A percentile compares a stretch with the other conserved stretches of the same genome.
Evolutionary conservation across 2,888 invertebrate species (phyloP).

Genomic region (Fragum sueziense): DNA sequence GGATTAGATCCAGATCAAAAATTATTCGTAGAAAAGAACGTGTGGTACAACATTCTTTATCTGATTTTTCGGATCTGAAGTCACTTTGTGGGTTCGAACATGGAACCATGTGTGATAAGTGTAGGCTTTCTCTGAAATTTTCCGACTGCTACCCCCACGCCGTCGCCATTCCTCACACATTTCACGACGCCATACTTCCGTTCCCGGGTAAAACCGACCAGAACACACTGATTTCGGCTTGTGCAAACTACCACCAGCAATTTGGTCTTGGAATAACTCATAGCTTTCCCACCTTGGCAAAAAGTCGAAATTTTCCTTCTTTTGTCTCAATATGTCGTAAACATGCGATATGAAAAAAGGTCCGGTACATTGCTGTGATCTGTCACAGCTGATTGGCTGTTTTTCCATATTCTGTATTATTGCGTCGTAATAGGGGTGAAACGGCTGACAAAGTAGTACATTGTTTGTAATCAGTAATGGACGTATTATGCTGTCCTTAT

Average conservation of each 20-base stretch:
- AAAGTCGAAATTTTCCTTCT: background rate
- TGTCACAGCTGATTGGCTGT: background rate
- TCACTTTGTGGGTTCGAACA: background rate
- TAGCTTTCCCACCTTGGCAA: background rate
- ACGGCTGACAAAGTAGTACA: background rate
- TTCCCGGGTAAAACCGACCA: background rate
- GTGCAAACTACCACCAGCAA: background rate
- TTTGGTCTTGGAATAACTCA: background rate
- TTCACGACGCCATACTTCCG: background rate
- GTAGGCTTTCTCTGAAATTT: background rate
- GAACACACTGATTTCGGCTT: background rate
- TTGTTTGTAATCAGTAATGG: background rate
- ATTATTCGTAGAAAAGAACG: background rate
- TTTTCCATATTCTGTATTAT: background rate
- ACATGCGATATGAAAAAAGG: background rate
- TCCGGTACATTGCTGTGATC: background rate
- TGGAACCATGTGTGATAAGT: background rate
- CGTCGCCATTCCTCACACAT: slow-evolving; percentile 1
- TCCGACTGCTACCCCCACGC: background rate
- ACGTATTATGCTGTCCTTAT: background rate
- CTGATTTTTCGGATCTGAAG: background rate
- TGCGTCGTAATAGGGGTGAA: background rate
- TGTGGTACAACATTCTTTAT: background rate
- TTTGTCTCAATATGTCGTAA: background rate
- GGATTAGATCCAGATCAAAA: no score